phyloP scores from a whole-genome alignment of 2,888 invertebrate genomes.

The Philhelius pedissequus region DNA sequence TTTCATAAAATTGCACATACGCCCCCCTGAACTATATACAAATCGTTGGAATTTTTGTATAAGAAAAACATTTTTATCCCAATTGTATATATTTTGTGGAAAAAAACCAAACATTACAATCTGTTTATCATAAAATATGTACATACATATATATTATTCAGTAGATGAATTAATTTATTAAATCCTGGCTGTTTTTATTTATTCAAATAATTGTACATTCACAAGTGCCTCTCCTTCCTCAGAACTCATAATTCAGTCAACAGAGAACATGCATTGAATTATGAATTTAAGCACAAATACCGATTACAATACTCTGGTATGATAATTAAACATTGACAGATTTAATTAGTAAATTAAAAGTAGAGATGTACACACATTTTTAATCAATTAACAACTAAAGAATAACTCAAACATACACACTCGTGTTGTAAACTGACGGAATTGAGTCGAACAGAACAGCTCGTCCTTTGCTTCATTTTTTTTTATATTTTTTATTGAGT shows the following conservation, averaged over 20 bases:
- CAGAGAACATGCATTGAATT: not conserved
- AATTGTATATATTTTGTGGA: not conserved
- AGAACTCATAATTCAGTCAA: constrained; percentile 1
- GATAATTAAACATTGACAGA: constrained; percentile 57
- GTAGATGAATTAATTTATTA: not conserved
- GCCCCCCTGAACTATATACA: not conserved
- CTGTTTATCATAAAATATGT: not conserved
- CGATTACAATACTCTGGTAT: not conserved
- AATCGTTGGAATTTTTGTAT: not conserved
- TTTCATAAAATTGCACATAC: not conserved
- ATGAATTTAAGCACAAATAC: not conserved
- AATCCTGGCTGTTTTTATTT: not conserved
- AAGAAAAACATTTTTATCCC: not conserved
- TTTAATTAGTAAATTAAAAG: constrained; percentile 57
- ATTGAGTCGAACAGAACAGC: not conserved
- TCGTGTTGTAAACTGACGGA: not conserved
- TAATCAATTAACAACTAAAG: constrained; percentile 16
- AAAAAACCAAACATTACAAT: not conserved
- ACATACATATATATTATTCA: not conserved
- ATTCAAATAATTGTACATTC: not conserved
- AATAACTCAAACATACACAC: not conserved
- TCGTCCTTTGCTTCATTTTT: not conserved
- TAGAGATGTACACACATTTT: not conserved
- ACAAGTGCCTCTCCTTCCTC: not conserved
- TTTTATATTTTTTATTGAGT: not conserved